Percentiles rank a stretch among this genome's conserved stretches.
Conservation (phyloP, 1,140 invertebrate species). For the Thaumatotibia leucotreta region DNA sequence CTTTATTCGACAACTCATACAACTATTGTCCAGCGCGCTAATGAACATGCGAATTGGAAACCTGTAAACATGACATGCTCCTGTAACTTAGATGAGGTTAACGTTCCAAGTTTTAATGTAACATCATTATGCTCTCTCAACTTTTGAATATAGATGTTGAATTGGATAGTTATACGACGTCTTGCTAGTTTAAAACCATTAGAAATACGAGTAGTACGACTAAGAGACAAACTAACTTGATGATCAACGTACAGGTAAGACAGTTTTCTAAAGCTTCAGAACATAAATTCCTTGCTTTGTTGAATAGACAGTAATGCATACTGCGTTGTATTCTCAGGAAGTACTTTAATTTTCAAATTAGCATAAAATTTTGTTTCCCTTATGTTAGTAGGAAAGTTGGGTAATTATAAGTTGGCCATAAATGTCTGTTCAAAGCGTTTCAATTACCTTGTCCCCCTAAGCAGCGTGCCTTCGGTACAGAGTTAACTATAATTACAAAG, state of each 20-base stretch:
- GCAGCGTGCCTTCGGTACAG: constrained; percentile 34
- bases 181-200: not conserved
- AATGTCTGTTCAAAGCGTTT: constrained; percentile 25
- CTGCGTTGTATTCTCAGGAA: not conserved
- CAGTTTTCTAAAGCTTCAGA: not conserved
- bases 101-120: not conserved
- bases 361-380: not conserved
- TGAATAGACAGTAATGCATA: not conserved
- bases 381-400: not conserved
- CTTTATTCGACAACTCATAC: constrained; percentile 70
- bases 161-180: not conserved
- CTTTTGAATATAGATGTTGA: not conserved
- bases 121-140: not conserved
- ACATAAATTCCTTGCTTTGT: not conserved
- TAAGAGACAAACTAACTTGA: not conserved
- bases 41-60: constrained; percentile 28
- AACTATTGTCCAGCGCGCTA: constrained; percentile 55
- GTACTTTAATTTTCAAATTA: not conserved
- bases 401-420: constrained; percentile 2
- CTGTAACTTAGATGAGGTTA: not conserved
- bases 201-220: not conserved
- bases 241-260: not conserved
- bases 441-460: constrained; percentile 48
- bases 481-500: constrained; percentile 55
- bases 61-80: constrained; percentile 11